Percentiles rank a stretch among this genome's conserved stretches.
These are phyloP conservation scores for Channa striata DNA, from an alignment of 2,797 vertebrate species.

Conservation along the genomic window DNA sequence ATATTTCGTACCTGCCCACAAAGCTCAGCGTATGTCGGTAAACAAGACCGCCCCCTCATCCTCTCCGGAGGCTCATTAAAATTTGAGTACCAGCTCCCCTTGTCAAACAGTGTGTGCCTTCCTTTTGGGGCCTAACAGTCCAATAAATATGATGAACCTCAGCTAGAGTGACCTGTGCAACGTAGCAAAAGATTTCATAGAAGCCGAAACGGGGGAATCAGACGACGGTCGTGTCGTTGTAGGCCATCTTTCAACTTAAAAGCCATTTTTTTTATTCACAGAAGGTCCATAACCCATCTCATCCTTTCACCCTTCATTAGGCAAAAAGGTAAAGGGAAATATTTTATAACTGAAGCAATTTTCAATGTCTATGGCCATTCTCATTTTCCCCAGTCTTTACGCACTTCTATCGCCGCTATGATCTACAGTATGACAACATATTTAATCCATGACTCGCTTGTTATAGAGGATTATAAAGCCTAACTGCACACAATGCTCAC, in stretches of 20 bases:
- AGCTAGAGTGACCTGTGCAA: conserved; percentile 37
- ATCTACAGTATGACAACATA: not conserved
- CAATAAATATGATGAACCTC: conserved; percentile 59
- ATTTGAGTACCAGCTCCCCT: conserved; percentile 53
- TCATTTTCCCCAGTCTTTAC: not conserved
- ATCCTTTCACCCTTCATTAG: conserved; percentile 23
- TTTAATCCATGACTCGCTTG: not conserved
- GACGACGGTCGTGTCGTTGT: not conserved
- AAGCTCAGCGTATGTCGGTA: conserved; percentile 49
- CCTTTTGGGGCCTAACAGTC: conserved; percentile 56
- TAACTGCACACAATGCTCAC: not conserved
- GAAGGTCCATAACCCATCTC: conserved; percentile 20
- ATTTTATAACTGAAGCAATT: conserved; percentile 5
- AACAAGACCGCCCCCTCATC: conserved; percentile 64
- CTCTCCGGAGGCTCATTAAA: conserved; percentile 79
- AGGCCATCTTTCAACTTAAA: conserved; percentile 30
- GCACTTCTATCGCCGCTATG: not conserved
- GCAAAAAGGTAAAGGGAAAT: conserved; percentile 10
- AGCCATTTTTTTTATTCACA: conserved; percentile 16
- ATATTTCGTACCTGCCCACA: conserved; percentile 58
- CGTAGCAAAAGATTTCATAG: conserved; percentile 30
- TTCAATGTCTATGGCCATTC: not conserved
- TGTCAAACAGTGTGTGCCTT: conserved; percentile 53
- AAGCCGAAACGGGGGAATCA: conserved; percentile 7
- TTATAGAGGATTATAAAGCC: not conserved